Conservation (phyloP, 1,140 invertebrate genomes). For the Myzus persicae region DNA sequence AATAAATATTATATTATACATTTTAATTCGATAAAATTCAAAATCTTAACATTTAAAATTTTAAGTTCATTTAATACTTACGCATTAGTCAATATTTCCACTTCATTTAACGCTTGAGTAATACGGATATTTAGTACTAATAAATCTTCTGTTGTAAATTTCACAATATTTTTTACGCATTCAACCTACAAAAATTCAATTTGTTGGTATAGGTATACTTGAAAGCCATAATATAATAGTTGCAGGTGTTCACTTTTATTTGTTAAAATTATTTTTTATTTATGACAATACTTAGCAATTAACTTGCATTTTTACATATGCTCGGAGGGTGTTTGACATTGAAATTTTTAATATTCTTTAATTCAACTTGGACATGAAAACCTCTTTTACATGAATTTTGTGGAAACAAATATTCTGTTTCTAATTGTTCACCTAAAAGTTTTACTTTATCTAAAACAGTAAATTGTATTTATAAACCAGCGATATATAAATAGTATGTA, state of each 20-base stretch:
- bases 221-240: not conserved
- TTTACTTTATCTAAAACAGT: constrained; percentile 67
- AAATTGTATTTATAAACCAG: not conserved
- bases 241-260: too few species aligned
- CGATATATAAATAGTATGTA: not conserved
- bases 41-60: not conserved
- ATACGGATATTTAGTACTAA: constrained; percentile 75
- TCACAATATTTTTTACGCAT: constrained; percentile 70
- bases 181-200: constrained; percentile 68
- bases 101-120: constrained; percentile 77
- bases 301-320: constrained; percentile 64
- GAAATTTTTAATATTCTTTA: constrained; percentile 65
- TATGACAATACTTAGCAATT: not conserved
- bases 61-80: constrained; percentile 66
- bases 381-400: constrained; percentile 75
- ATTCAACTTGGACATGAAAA: constrained; percentile 77
- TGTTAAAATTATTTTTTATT: not conserved
- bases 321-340: constrained; percentile 70
- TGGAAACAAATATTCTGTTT: constrained; percentile 71
- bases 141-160: constrained; percentile 82
- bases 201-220: not conserved
- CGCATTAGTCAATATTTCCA: constrained; percentile 82
- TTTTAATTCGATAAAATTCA: not conserved
- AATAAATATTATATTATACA: constrained; percentile 37
- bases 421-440: constrained; percentile 71